Conservation (phyloP, 1,140 invertebrate species). For the Bombus waltoni region DNA sequence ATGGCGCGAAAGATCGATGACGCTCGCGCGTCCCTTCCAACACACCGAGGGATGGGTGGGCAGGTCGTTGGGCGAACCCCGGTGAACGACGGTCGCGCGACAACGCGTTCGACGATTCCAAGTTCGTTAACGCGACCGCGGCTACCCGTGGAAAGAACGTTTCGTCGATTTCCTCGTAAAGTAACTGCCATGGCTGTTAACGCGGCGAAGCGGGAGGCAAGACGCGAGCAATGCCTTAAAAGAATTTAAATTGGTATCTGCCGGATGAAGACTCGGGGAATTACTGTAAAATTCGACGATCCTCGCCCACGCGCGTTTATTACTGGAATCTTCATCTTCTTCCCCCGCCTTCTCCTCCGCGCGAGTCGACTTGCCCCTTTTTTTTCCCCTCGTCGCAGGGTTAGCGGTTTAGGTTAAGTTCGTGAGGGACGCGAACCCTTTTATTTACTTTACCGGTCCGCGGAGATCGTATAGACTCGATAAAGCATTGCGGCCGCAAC, state of each 20-base stretch:
- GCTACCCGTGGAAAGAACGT: background rate
- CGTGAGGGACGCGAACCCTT: constrained; percentile 74
- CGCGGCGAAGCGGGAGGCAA: constrained; percentile 32
- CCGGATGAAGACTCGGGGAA: constrained; percentile 72
- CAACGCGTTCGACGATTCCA: background rate
- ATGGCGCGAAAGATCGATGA: constrained; percentile 51
- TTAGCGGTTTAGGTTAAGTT: constrained; percentile 78
- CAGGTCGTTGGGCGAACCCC: background rate
- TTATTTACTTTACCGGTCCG: constrained; percentile 77
- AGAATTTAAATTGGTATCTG: constrained; percentile 79
- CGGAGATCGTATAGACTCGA: constrained; percentile 74
- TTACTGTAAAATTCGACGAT: constrained; percentile 78
- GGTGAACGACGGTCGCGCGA: background rate
- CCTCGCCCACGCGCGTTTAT: constrained; percentile 78
- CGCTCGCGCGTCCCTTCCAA: background rate
- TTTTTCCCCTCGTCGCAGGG: constrained; percentile 60
- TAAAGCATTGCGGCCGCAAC: constrained; percentile 70
- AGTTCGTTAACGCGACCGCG: background rate
- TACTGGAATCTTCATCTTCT: constrained; percentile 62
- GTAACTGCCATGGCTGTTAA: constrained; percentile 35
- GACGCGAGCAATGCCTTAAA: constrained; percentile 65
- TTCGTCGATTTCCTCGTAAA: background rate
- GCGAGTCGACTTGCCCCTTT: constrained; percentile 37
- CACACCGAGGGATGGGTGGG: background rate
- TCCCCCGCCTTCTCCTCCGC: constrained; percentile 34